Evolutionary conservation across 2,113 vertebrate species (phyloP).

Genomic region (Paedocypris sp.): DNA sequence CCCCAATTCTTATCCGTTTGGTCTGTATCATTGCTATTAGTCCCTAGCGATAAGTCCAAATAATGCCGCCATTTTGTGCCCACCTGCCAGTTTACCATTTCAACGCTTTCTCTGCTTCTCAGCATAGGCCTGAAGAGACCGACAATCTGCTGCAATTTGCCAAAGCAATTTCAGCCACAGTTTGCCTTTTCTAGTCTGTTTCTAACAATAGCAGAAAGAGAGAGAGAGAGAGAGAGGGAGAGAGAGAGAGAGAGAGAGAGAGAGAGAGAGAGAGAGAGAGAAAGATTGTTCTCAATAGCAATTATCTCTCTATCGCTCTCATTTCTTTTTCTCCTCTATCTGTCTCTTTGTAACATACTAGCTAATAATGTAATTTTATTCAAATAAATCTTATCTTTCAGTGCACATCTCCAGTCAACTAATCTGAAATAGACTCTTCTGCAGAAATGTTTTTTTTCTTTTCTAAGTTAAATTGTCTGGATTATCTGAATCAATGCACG

Average conservation of each 20-base stretch:
- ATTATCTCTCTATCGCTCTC: neutral
- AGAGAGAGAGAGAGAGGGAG: too few species aligned
- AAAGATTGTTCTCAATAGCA: slow-evolving; percentile 17
- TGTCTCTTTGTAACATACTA: slow-evolving; percentile 6
- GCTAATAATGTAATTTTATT: neutral
- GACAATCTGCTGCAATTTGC: slow-evolving; percentile 45
- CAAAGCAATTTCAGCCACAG: slow-evolving; percentile 44
- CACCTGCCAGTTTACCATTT: slow-evolving; percentile 16
- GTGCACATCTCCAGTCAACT: neutral
- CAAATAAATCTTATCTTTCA: neutral
- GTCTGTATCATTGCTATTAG: neutral
- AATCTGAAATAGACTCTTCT: slow-evolving; percentile 1
- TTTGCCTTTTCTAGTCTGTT: slow-evolving; percentile 34
- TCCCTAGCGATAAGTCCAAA: neutral
- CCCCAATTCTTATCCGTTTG: neutral
- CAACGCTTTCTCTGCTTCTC: slow-evolving; percentile 20
- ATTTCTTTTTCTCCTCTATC: neutral
- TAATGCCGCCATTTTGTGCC: slow-evolving; percentile 19
- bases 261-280: neutral
- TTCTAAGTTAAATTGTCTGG: too few species aligned
- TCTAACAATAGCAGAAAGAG: slow-evolving; percentile 18
- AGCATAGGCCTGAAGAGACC: slow-evolving; percentile 23
- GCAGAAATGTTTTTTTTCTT: too few species aligned
- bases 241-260: slow-evolving; percentile 24
- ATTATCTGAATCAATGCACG: too few species aligned